Conservation (phyloP, 2,888 invertebrate genomes). For the Acleris emargana region DNA sequence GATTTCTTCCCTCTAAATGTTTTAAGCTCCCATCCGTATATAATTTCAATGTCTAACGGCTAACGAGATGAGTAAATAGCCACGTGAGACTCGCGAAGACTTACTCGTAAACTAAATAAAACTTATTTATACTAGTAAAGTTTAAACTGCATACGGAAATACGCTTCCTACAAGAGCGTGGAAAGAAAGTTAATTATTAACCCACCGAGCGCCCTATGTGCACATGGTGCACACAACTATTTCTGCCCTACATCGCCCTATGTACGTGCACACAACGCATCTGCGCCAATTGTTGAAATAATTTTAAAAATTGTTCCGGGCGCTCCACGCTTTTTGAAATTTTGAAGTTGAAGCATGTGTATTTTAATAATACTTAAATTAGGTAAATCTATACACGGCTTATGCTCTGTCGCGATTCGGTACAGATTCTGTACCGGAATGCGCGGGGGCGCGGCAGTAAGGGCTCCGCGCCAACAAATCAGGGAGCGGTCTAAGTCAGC, state of each 20-base stretch:
- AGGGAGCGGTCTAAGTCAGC: too few species aligned
- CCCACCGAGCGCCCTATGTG: too few species aligned
- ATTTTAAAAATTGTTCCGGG: too few species aligned
- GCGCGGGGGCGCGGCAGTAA: too few species aligned
- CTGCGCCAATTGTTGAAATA: too few species aligned
- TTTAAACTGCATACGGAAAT: slow-evolving; percentile 53
- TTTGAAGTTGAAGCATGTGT: slow-evolving; percentile 40
- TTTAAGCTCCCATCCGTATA: neutral
- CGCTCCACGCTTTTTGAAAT: slow-evolving; percentile 34
- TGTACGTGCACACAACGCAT: too few species aligned
- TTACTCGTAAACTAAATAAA: slow-evolving; percentile 46
- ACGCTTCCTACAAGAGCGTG: slow-evolving; percentile 48
- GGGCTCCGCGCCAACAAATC: too few species aligned
- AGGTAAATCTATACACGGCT: too few species aligned
- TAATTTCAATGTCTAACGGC: slow-evolving; percentile 45
- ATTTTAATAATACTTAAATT: slow-evolving; percentile 19
- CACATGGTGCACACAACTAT: too few species aligned
- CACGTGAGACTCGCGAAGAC: slow-evolving; percentile 46
- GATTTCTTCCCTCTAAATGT: neutral
- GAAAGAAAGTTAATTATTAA: slow-evolving; percentile 40
- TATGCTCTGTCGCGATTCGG: too few species aligned
- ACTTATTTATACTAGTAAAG: slow-evolving; percentile 48
- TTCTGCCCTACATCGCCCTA: too few species aligned
- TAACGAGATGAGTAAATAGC: slow-evolving; percentile 52
- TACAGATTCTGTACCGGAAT: too few species aligned